Evolutionary conservation across 2,797 vertebrate genomes (phyloP), one percentile per base, ranked within the genome.

Genomic region (Myripristis jacobus): DNA sequence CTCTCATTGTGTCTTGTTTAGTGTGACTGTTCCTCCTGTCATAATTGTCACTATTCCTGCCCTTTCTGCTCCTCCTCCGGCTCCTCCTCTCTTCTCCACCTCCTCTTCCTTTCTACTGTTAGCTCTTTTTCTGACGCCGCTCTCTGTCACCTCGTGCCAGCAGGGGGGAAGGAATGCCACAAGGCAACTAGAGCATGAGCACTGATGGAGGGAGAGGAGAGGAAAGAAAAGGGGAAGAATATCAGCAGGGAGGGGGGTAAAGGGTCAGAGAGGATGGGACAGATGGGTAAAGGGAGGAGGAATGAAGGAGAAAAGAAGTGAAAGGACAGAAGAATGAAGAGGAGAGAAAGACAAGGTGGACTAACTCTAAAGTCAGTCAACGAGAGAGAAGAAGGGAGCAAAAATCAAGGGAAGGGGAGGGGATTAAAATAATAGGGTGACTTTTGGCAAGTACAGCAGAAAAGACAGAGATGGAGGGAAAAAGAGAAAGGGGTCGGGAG

Each of bases 121-220:
- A n/a, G n/a, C 46, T 12, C 29, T 48, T 66, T 22, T 9, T 59
- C 44, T 66, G 75, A 13, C 41, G 41, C 18, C 41, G 41, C 75
- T 66, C 68, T 12, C 10, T 44, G 51, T 79, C 66, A 70, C 61
- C 60, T 79, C 46, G 66, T 47, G 66, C 63, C 79, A 64, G 57
- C 51, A 0, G 9, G 22, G 46, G 54, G 29, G 48, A 21, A 51
- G 68, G 19, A 66, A 22, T 3, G 69, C 62, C 3, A 12, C 9
- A 3, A 73, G 75, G 46, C 1, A 0, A 57, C 60, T 0, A 1
- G 60, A 34, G 52, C 71, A 60, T 43, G 3, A 0, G 65, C 15
- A 13, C 48, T 52, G 25, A 54, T 47, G 59, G 41, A 21, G 50
- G 55, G 7, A 52, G 53, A 65, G 44, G 24, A 36, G 34, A 36